These are phyloP conservation scores for Mesoclemmys tuberculata DNA, from an alignment of 2,113 vertebrate species.

Conservation along the genomic window DNA sequence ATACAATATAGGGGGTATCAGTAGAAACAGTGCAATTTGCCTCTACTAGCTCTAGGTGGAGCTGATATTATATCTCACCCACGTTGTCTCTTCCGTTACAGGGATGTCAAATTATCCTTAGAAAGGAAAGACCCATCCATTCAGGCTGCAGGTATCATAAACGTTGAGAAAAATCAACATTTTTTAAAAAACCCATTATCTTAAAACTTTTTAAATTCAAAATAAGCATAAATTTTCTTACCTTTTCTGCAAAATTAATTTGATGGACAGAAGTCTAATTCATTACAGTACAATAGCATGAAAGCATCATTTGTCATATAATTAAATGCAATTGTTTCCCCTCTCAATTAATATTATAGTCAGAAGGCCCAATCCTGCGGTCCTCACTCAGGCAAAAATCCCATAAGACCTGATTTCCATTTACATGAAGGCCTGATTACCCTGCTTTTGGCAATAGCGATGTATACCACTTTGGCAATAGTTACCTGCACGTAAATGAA, in stretches of 20 bases:
- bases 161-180: rapidly evolving
- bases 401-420: not conserved
- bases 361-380: not conserved
- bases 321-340: not conserved
- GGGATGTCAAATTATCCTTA: not conserved
- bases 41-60: slow-evolving; percentile 42
- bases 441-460: not conserved
- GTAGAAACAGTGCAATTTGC: not conserved
- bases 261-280: not conserved
- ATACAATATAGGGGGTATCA: rapidly evolving
- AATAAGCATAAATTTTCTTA: not conserved
- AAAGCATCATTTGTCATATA: not conserved
- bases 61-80: slow-evolving; percentile 20
- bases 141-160: not conserved
- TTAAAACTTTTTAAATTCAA: not conserved
- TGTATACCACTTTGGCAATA: not conserved
- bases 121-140: not conserved
- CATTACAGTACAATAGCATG: not conserved
- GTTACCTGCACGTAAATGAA: not conserved
- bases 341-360: not conserved
- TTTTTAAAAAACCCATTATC: not conserved
- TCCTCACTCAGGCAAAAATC: not conserved
- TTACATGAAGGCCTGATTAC: not conserved
- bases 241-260: not conserved
- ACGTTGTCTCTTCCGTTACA: not conserved